Conservation (phyloP, 2,113 vertebrate genomes). For the Centropus unirufus region DNA sequence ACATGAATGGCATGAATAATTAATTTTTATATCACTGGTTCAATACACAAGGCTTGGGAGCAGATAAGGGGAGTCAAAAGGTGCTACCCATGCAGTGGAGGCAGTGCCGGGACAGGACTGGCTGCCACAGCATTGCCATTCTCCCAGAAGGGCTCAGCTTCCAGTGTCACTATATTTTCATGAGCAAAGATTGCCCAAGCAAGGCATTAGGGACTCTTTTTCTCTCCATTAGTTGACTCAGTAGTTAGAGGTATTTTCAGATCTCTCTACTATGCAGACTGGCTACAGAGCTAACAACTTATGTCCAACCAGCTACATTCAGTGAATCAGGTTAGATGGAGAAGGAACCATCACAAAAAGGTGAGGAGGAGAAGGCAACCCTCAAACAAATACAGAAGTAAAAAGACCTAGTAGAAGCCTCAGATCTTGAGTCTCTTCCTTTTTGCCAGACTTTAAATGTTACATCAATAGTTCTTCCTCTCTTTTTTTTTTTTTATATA, state of each 20-base stretch:
- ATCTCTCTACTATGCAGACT: background rate
- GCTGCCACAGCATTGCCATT: background rate
- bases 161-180: background rate
- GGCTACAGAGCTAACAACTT: background rate
- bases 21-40: background rate
- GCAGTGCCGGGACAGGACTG: background rate
- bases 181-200: background rate
- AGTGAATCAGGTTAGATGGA: background rate
- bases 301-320: accelerated
- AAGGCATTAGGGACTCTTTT: background rate
- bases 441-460: background rate
- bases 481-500: background rate
- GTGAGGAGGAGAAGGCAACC: background rate
- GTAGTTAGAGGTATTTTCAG: background rate
- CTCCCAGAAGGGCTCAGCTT: background rate
- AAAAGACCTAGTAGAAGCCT: background rate
- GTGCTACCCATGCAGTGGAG: background rate
- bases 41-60: background rate
- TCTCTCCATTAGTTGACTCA: background rate
- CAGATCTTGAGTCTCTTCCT: background rate
- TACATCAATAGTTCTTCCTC: background rate
- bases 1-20: background rate
- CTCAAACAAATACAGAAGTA: background rate
- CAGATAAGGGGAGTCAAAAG: background rate
- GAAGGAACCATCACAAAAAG: background rate